Conservation (phyloP, 2,888 invertebrate genomes). For the Latheticus oryzae region DNA sequence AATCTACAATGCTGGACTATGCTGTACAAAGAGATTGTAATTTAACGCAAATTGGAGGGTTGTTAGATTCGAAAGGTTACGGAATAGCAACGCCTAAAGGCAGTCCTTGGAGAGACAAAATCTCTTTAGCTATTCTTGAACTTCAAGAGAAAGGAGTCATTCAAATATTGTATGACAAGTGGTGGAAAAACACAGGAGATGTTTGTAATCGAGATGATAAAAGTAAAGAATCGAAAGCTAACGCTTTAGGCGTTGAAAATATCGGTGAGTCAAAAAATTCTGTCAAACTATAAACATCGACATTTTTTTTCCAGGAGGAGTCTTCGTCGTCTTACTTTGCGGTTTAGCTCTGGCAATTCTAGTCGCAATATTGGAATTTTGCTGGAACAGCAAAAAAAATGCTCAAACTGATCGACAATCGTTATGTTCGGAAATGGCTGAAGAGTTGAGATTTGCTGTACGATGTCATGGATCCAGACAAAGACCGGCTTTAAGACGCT, state of each 20-base stretch:
- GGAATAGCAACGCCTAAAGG: constrained; percentile 98
- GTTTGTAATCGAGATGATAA: constrained; percentile 89
- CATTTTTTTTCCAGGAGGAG: constrained; percentile 80
- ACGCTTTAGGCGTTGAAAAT: constrained; percentile 90
- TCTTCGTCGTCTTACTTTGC: constrained; percentile 95
- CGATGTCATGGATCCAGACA: constrained; percentile 87
- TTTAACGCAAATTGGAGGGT: constrained; percentile 95
- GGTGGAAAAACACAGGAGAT: constrained; percentile 98
- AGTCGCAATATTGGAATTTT: constrained; percentile 94
- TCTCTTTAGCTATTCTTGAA: constrained; percentile 93
- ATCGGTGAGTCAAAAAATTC: constrained; percentile 71
- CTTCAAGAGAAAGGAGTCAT: constrained; percentile 95
- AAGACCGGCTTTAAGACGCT: constrained; percentile 81
- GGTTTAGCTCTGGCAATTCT: constrained; percentile 91
- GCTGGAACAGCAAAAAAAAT: constrained; percentile 93
- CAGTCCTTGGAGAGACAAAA: constrained; percentile 96
- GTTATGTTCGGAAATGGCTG: constrained; percentile 93
- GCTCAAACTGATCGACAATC: constrained; percentile 87
- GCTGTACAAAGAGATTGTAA: constrained; percentile 95
- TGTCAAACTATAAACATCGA: constrained; percentile 6
- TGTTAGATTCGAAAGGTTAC: constrained; percentile 85
- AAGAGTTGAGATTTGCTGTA: constrained; percentile 92
- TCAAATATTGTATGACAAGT: constrained; percentile 94
- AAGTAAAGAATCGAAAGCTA: constrained; percentile 93
- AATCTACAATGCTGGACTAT: constrained; percentile 97